These are phyloP conservation scores for Podarcis lilfordi DNA, from an alignment of 2,797 vertebrate genomes.

Conservation along the genomic window DNA sequence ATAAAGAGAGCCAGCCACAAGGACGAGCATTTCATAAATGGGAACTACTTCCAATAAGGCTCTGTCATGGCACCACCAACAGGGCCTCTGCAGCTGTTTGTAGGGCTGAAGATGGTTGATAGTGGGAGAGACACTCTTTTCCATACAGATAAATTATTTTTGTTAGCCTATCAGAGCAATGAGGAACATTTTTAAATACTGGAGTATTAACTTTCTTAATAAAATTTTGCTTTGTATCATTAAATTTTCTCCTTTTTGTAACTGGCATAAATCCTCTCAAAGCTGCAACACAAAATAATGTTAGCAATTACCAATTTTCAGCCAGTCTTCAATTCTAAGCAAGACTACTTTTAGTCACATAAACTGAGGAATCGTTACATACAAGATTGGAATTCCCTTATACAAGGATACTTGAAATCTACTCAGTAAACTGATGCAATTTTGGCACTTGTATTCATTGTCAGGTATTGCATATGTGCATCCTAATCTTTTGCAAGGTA, in stretches of 20 bases:
- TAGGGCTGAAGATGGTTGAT: too few relatives aligned
- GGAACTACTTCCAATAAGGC: too few relatives aligned
- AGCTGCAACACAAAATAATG: background rate
- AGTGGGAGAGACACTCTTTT: too few relatives aligned
- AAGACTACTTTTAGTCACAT: background rate
- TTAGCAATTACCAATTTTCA: background rate
- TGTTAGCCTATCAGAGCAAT: background rate
- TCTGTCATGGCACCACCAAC: too few relatives aligned
- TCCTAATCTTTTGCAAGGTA: background rate
- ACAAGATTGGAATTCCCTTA: background rate
- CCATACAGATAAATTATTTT: background rate
- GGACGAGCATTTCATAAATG: too few relatives aligned
- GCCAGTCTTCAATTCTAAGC: background rate
- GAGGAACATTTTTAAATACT: background rate
- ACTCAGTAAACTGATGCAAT: background rate
- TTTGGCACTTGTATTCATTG: background rate
- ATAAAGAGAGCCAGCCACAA: too few relatives aligned
- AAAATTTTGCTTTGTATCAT: background rate
- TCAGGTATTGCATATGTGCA: background rate
- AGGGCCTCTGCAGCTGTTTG: too few relatives aligned
- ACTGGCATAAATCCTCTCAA: background rate
- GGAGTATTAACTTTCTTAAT: background rate
- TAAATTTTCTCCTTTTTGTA: background rate
- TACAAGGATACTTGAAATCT: background rate
- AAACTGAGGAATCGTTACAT: background rate